Conservation (phyloP, 2,113 vertebrate species). For the Tinamus guttatus region DNA sequence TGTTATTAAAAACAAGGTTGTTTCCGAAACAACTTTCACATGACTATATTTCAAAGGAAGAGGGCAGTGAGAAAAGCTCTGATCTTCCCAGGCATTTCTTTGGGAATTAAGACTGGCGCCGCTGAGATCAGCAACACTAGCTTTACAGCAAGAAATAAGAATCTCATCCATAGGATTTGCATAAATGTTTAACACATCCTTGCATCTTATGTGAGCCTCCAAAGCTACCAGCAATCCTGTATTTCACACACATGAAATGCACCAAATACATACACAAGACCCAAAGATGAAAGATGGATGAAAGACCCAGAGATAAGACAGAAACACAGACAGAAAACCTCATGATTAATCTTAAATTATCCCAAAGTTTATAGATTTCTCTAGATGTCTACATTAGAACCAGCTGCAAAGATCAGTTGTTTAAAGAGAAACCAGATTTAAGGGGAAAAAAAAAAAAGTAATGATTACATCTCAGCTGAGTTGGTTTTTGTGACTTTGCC, state of each 20-base stretch:
- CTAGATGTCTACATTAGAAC: neutral
- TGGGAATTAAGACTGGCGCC: neutral
- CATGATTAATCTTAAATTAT: neutral
- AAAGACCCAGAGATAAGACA: neutral
- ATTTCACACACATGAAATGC: neutral
- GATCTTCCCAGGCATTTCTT: neutral
- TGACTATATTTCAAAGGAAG: neutral
- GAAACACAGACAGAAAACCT: neutral
- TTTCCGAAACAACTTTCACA: neutral
- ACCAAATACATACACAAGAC: neutral
- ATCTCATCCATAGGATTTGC: neutral
- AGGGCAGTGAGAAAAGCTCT: neutral
- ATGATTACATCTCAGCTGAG: neutral
- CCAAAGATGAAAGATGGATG: no score
- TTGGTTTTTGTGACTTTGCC: neutral
- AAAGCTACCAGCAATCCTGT: rapidly evolving
- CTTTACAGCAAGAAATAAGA: neutral
- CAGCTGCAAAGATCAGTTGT: neutral
- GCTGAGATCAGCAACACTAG: neutral
- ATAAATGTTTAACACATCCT: neutral
- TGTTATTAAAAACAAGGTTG: neutral
- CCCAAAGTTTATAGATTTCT: neutral
- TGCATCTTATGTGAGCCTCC: neutral
- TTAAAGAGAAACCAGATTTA: neutral
- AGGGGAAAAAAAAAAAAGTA: neutral